Percentiles rank a stretch among this genome's conserved stretches.
Evolutionary conservation across 1,140 invertebrate genomes (phyloP).

Genomic region (Dendroctonus ponderosae): DNA sequence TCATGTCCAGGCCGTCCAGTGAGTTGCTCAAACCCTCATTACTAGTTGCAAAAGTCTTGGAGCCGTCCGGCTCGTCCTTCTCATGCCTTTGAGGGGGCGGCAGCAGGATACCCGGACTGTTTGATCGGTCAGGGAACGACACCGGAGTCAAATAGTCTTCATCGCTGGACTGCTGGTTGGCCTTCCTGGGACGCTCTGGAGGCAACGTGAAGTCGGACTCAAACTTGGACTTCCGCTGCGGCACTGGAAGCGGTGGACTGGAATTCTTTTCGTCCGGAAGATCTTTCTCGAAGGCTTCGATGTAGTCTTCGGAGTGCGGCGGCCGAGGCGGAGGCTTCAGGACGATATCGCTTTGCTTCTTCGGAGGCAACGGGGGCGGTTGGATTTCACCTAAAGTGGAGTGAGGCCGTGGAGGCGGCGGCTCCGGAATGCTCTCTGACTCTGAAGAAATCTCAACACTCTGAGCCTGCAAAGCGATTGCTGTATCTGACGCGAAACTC

Average conservation of each 20-base stretch:
- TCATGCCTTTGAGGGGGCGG: constrained; percentile 50
- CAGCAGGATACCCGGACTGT: constrained; percentile 36
- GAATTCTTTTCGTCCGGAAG: constrained; percentile 42
- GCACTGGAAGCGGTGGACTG: constrained; percentile 62
- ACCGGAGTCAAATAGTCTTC: constrained; percentile 67
- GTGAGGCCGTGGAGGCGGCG: constrained; percentile 69
- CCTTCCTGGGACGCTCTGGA: constrained; percentile 52
- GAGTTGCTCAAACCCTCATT: constrained; percentile 45
- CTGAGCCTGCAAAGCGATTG: too few relatives aligned
- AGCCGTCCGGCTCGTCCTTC: constrained; percentile 39
- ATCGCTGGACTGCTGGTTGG: constrained; percentile 41
- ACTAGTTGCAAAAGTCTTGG: constrained; percentile 32
- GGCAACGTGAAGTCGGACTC: constrained; percentile 50
- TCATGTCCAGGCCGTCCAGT: constrained; percentile 65
- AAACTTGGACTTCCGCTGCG: constrained; percentile 59
- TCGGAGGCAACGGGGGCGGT: constrained; percentile 81
- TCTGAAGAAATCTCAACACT: constrained; percentile 44
- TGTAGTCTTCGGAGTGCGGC: constrained; percentile 62
- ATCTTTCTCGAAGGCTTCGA: constrained; percentile 57
- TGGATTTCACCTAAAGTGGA: constrained; percentile 58
- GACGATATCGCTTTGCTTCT: constrained; percentile 60
- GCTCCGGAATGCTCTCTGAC: constrained; percentile 60
- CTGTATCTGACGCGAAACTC: too few relatives aligned
- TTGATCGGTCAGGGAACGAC: constrained; percentile 46
- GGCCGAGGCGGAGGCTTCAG: constrained; percentile 65